Base-by-base conservation (phyloP, 2,888 invertebrate genomes). In the Pyralis farinalis region DNA sequence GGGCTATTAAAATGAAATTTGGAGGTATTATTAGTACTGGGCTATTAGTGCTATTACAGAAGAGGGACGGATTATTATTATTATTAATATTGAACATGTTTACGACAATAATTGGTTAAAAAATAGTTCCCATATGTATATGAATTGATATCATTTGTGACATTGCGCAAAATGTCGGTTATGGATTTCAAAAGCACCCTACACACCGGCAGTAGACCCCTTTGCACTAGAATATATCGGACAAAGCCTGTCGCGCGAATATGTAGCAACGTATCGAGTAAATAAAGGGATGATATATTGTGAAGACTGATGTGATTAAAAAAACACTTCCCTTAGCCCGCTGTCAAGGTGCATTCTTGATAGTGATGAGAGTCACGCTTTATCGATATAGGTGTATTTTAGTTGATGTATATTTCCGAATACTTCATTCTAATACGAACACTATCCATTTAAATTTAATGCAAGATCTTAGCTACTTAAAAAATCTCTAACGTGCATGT, bases 201-300 rank as follows among this genome's bases (percentile, higher is more conserved):
- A 37, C 27, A 32, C 32, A 32, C 37, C 37, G 37, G 37, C 37
- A 4, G 25, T 32, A 22, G 10, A 62, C 60, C 63, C 55, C 57
- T 67, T 70, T 65, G 64, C 61, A 34, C 58, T 54, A 54, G 56
- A 63, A 66, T 63, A 55, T 63, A 69, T 68, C 67, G 65, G 73
- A 82, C 75, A 80, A 81, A 74, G 78, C 74, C 64, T 55, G 64
- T 63, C 76, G 74, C 75, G 86, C 84, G 82, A 84, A 86, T 86
- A 82, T 85, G 84, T 85, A 81, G 63, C 74, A 62, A 57, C 49
- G 68, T 71, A 63, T 61, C 55, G 64, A 75, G 67, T 84, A 80
- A 85, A 87, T 86, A 84, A 85, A 84, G 81, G 86, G 84, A 88
- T 84, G 86, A 85, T 83, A 78, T 82, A 86, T 86, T 81, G 83